These are phyloP conservation scores for Ochropacha duplaris DNA, from an alignment of 2,888 invertebrate species.

Conservation along the genomic window DNA sequence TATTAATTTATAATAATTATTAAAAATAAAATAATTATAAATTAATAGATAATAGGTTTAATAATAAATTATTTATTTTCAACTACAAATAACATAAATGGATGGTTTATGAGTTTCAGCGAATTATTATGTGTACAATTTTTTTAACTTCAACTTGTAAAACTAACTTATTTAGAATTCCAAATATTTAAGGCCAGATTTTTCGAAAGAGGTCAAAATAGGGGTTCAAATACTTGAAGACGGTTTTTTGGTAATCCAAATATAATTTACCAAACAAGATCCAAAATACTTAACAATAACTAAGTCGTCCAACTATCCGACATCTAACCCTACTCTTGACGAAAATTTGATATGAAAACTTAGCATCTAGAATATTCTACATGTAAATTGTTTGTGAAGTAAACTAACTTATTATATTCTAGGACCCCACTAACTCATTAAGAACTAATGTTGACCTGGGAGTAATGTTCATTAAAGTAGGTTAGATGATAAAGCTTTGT, in stretches of 20 bases:
- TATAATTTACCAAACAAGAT: neutral
- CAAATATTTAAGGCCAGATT: too few relatives aligned
- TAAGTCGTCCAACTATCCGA: neutral
- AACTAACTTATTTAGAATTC: too few relatives aligned
- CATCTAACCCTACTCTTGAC: neutral
- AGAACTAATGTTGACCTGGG: neutral
- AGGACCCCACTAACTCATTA: neutral
- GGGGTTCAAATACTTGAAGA: too few relatives aligned
- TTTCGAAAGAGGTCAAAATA: too few relatives aligned
- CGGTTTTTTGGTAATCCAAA: neutral
- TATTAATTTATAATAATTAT: too few relatives aligned
- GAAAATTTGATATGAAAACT: neutral
- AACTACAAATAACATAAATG: too few relatives aligned
- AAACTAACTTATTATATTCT: neutral
- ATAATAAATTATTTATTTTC: too few relatives aligned
- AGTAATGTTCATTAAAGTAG: neutral
- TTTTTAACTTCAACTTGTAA: too few relatives aligned
- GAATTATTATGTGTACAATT: too few relatives aligned
- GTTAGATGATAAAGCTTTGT: neutral
- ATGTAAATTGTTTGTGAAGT: conserved; percentile 1
- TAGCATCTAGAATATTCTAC: neutral
- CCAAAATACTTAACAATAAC: neutral
- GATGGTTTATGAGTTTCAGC: too few relatives aligned
- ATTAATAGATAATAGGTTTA: too few relatives aligned
- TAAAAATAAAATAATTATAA: too few relatives aligned